Evolutionary conservation across 2,888 invertebrate species (phyloP).

Genomic region (Leptopilina syphax): DNA sequence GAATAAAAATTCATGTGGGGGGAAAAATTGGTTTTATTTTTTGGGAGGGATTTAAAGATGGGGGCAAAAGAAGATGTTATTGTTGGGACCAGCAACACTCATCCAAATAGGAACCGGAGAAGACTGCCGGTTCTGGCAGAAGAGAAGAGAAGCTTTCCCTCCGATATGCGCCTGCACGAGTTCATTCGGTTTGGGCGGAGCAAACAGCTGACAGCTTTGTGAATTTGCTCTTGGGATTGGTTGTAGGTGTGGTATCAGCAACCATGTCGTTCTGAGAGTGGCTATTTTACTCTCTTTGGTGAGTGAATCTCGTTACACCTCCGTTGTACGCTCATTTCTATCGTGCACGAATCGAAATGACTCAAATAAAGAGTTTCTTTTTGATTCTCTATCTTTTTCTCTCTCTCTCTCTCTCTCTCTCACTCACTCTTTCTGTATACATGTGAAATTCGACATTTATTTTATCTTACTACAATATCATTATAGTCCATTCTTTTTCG

Average conservation of each 20-base stretch:
- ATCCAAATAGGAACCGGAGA: slow-evolving; percentile 70
- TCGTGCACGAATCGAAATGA: slow-evolving; percentile 35
- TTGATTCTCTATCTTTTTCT: neutral
- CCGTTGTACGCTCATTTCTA: slow-evolving; percentile 39
- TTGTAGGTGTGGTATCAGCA: slow-evolving; percentile 63
- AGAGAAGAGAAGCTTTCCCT: slow-evolving; percentile 49
- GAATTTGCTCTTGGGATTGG: slow-evolving; percentile 60
- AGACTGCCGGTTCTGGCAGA: slow-evolving; percentile 63
- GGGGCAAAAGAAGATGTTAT: slow-evolving; percentile 26
- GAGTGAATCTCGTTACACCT: slow-evolving; percentile 67
- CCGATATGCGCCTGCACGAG: slow-evolving; percentile 61
- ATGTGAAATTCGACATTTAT: neutral
- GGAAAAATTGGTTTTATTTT: too few species aligned
- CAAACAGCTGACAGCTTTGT: slow-evolving; percentile 51
- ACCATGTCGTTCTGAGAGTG: slow-evolving; percentile 65
- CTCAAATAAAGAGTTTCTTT: slow-evolving; percentile 3
- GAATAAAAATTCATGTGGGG: too few species aligned
- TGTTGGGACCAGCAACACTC: slow-evolving; percentile 47
- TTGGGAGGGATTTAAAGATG: slow-evolving; percentile 53
- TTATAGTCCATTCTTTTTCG: neutral
- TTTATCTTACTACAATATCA: neutral
- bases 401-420: too few species aligned
- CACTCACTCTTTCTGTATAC: too few species aligned
- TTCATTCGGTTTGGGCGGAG: slow-evolving; percentile 64
- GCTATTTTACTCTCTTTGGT: slow-evolving; percentile 51